These are phyloP conservation scores for Aphelocoma coerulescens DNA, from an alignment of 2,113 vertebrate genomes.

Conservation along the genomic window DNA sequence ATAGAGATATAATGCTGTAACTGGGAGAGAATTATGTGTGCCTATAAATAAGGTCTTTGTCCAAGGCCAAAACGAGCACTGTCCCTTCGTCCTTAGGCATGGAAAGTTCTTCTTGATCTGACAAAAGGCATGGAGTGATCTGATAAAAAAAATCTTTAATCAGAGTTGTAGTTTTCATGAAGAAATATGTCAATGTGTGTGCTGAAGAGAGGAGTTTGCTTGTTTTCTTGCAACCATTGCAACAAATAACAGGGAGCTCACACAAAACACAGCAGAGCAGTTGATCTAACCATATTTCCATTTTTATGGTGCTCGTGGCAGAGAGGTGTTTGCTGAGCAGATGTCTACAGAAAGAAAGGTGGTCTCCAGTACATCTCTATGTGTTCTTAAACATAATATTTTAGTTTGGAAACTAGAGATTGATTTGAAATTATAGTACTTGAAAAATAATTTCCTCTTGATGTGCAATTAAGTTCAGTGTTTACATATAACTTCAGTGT, in stretches of 20 bases:
- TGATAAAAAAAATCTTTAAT: not conserved
- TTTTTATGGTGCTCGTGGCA: not conserved
- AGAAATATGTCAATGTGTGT: not conserved
- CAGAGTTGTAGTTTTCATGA: not conserved
- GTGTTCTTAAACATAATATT: not conserved
- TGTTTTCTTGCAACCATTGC: not conserved
- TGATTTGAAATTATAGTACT: slow-evolving; percentile 4
- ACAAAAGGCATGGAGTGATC: accelerated
- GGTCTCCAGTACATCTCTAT: not conserved
- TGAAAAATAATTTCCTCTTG: slow-evolving; percentile 60
- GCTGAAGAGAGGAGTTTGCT: not conserved
- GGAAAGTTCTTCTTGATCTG: not conserved
- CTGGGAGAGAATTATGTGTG: not conserved
- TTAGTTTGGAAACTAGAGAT: slow-evolving; percentile 16
- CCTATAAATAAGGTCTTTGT: not conserved
- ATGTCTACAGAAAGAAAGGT: not conserved
- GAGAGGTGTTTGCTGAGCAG: not conserved
- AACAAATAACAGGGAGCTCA: not conserved
- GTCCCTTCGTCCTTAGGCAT: not conserved
- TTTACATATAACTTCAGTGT: slow-evolving; percentile 33
- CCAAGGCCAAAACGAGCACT: not conserved
- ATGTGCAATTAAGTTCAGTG: slow-evolving; percentile 27
- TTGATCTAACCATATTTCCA: not conserved
- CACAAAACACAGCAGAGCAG: not conserved
- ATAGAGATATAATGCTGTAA: not conserved